Conservation (phyloP, 2,797 vertebrate species). For the Calcarius lapponicus region DNA sequence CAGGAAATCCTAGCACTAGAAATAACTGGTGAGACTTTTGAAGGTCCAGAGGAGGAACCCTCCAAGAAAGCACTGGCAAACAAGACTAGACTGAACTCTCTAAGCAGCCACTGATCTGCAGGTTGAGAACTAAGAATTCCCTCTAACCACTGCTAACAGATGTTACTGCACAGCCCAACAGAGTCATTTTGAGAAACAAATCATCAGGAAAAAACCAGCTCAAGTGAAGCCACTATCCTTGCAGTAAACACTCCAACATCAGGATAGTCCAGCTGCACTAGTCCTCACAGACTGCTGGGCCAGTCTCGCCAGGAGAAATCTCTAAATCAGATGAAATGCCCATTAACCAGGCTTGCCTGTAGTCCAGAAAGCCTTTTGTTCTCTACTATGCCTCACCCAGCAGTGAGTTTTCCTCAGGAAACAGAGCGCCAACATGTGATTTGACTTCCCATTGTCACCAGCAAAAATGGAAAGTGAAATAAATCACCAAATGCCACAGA, state of each 20-base stretch:
- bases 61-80: background rate
- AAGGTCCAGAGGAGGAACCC: background rate
- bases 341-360: background rate
- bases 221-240: background rate
- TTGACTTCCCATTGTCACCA: background rate
- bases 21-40: background rate
- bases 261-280: background rate
- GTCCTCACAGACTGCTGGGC: background rate
- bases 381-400: background rate
- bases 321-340: background rate
- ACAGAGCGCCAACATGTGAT: background rate
- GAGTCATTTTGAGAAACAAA: background rate
- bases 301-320: background rate
- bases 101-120: background rate
- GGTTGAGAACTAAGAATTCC: background rate
- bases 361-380: background rate
- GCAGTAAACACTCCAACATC: background rate
- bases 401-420: background rate
- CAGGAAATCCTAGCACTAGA: background rate
- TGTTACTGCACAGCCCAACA: background rate
- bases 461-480: background rate
- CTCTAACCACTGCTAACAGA: background rate
- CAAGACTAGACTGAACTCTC: background rate
- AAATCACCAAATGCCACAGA: rapidly evolving
- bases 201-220: background rate